Base-by-base conservation (phyloP, 2,113 vertebrate species). In the Brachyhypopomus occidentalis region DNA sequence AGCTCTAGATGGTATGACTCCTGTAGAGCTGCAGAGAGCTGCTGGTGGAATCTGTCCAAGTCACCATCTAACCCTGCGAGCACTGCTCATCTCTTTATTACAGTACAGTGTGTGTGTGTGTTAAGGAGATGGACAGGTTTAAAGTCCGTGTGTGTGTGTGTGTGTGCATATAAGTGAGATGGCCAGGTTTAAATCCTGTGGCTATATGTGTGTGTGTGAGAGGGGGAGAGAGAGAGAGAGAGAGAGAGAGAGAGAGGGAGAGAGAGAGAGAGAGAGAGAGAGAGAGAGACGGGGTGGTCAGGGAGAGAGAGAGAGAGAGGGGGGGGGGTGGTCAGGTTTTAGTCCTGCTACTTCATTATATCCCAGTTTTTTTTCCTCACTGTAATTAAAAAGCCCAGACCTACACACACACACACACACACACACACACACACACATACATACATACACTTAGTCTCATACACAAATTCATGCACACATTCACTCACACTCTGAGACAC, bases 351-450 rank as follows among this genome's bases (percentile, higher is more conserved):
- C 76, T 78, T 82, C 72, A 79, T 82, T 82, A 85, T 82, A 82
- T 79, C 72, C 78, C 75, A 80, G 78, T 85, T 75, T 82, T 74
- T 82, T 85, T 82, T 30, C 80, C 74, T 85, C 72, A 76, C 76
- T 79, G 75, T 82, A 79, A 75, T 85, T 85, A 85, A 82, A 64
- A 36, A 79, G 64, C 72, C n/a, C 64, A 75, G 72, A 82, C 70
- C 59, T 48, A 66, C 69, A 64, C 75, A 64, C 9, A 59, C 20
- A 66, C 19, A 41, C n/a, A 27, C 30, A 38, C 36, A 41, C 22
- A n/a, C 62, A 19, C 7, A 60, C 80, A 76, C 77, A 66, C 74
- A 59, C 72, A 52, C 25, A n/a, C n/a, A n/a, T n/a, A n/a, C n/a
- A n/a, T n/a, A 11, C 38, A 14, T 59, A 73, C 75, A 58, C 62